phyloP scores from a whole-genome alignment of 2,113 vertebrate genomes.

The Pyxicephalus adspersus region DNA sequence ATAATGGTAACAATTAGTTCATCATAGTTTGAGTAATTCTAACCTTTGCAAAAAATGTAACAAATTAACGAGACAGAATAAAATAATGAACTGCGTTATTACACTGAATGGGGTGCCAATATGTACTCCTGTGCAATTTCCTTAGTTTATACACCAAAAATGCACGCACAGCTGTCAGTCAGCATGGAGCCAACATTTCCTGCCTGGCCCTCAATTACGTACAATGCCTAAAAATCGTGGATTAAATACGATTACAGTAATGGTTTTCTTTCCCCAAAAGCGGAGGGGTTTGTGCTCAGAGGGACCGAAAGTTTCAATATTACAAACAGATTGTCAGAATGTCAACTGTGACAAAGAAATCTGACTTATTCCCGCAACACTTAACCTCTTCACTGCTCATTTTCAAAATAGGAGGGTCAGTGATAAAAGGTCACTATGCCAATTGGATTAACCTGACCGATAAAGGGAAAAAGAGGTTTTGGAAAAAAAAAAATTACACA shows the following conservation, averaged over 20 bases:
- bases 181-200: conserved; percentile 5
- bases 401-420: not conserved
- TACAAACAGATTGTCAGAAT: not conserved
- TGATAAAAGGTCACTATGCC: not conserved
- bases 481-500: no score
- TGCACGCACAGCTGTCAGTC: conserved; percentile 7
- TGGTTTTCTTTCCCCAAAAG: conserved; percentile 27
- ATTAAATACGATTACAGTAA: conserved; percentile 24
- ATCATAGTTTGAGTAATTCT: not conserved
- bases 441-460: no score
- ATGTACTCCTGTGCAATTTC: not conserved
- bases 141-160: not conserved
- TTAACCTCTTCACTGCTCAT: not conserved
- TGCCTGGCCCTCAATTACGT: not conserved
- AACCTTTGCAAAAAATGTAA: no score
- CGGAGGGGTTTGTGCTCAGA: not conserved
- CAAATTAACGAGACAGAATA: no score
- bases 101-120: no score
- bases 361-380: not conserved
- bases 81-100: not conserved
- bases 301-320: not conserved
- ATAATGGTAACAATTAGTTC: not conserved
- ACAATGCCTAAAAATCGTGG: not conserved
- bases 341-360: not conserved
- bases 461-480: no score